These are phyloP conservation scores for Astropecten irregularis DNA, from an alignment of 53 echinoderm and acorn worm species.

Conservation along the genomic window DNA sequence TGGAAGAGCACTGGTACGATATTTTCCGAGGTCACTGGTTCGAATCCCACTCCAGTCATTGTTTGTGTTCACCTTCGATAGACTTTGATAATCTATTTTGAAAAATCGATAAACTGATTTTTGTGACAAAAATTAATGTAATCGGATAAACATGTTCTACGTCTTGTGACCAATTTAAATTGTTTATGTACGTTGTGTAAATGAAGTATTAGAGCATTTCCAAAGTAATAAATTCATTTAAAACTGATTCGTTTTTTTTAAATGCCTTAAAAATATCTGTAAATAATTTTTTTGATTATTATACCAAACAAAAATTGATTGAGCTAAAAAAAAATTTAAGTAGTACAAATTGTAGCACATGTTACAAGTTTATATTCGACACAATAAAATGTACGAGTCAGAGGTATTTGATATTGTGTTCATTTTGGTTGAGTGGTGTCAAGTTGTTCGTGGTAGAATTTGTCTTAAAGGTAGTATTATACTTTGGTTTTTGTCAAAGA, in stretches of 20 bases:
- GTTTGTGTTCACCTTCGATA: no score
- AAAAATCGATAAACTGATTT: neutral
- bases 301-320: neutral
- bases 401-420: no score
- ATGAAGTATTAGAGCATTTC: neutral
- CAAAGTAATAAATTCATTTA: neutral
- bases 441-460: no score
- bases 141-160: neutral
- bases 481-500: no score
- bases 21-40: no score
- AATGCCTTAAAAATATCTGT: conserved; percentile 44
- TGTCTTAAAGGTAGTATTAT: no score
- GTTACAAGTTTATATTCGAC: conserved; percentile 45
- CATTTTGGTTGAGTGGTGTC: no score
- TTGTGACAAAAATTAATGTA: neutral
- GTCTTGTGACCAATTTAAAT: neutral
- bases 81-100: no score
- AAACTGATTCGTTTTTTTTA: neutral
- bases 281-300: conserved; percentile 30
- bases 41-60: no score
- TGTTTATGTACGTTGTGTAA: neutral
- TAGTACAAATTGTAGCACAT: conserved; percentile 45
- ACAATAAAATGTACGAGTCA: conserved; percentile 42
- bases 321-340: neutral
- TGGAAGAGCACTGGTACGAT: no score